phyloP scores from a whole-genome alignment of 1,140 invertebrate genomes.

The Drosophila littoralis region DNA sequence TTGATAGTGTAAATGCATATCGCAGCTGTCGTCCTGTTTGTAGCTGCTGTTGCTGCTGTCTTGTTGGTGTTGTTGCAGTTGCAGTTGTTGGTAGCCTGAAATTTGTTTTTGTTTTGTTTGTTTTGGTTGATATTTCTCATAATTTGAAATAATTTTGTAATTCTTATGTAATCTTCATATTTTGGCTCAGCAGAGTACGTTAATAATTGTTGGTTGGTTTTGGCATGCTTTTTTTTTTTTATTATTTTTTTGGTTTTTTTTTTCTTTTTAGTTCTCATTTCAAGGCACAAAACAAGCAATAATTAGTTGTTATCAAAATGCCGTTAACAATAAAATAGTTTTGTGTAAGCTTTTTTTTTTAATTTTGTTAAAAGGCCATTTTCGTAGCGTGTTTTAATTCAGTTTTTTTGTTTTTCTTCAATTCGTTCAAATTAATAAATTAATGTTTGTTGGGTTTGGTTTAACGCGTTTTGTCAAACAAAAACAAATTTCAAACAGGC shows the following conservation, averaged over 20 bases:
- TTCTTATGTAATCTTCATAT: conserved; percentile 19
- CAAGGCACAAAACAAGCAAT: conserved; percentile 74
- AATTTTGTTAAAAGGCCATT: conserved; percentile 29
- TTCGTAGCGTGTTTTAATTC: conserved; percentile 31
- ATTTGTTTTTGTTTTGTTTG: conserved; percentile 81
- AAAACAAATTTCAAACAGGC: conserved; percentile 83
- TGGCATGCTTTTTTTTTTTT: conserved; percentile 54
- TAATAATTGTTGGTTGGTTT: conserved; percentile 46
- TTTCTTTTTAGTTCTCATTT: conserved; percentile 38
- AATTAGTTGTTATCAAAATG: conserved; percentile 70
- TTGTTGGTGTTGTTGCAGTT: conserved; percentile 47
- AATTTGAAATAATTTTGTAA: conserved; percentile 39
- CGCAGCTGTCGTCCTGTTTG: conserved; percentile 55
- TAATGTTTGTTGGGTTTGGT: conserved; percentile 39
- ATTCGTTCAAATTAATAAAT: conserved; percentile 57
- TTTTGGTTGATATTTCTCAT: conserved; percentile 51
- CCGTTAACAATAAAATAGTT: conserved; percentile 50
- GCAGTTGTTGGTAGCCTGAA: conserved; percentile 66
- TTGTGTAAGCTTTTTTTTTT: conserved; percentile 51
- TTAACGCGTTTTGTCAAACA: conserved; percentile 60
- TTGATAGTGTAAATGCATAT: conserved; percentile 54
- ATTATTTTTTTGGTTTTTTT: conserved; percentile 18
- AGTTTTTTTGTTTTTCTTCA: conserved; percentile 42
- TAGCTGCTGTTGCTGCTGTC: conserved; percentile 43
- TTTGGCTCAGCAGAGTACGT: conserved; percentile 39